Evolutionary conservation across 2,888 invertebrate species (phyloP).

Genomic region (Microplitis deprimator): DNA sequence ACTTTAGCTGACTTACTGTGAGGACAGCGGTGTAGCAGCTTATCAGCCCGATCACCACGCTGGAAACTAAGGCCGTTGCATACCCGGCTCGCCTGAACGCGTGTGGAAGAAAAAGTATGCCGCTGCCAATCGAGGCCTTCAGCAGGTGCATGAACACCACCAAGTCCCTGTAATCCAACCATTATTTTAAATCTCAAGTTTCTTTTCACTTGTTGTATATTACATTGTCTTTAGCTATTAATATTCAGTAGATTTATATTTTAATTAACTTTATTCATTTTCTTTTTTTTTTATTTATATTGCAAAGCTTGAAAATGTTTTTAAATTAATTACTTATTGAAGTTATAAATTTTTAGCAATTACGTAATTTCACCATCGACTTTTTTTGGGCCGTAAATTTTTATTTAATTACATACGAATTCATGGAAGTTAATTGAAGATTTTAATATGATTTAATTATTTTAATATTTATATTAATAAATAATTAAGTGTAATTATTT

Average conservation of each 20-base stretch:
- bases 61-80: slow-evolving; percentile 80
- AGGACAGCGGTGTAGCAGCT: slow-evolving; percentile 94
- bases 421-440: too few relatives aligned
- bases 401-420: too few relatives aligned
- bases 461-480: too few relatives aligned
- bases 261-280: too few relatives aligned
- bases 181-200: slow-evolving; percentile 19
- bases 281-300: too few relatives aligned
- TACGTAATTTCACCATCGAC: too few relatives aligned
- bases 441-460: too few relatives aligned
- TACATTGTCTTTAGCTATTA: not conserved
- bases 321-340: too few relatives aligned
- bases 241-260: not conserved
- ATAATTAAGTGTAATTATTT: too few relatives aligned
- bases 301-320: too few relatives aligned
- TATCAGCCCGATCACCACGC: slow-evolving; percentile 84
- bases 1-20: slow-evolving; percentile 77
- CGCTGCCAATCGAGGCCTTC: slow-evolving; percentile 93
- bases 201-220: slow-evolving; percentile 14
- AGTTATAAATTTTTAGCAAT: too few relatives aligned
- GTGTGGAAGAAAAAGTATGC: slow-evolving; percentile 90
- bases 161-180: slow-evolving; percentile 75
- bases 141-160: slow-evolving; percentile 90
- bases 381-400: too few relatives aligned
- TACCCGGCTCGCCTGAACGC: slow-evolving; percentile 89